A percentile compares a stretch with the other conserved stretches of the same genome.
Evolutionary conservation across 2,797 vertebrate genomes (phyloP).

Genomic region (Smutsia temminckii): DNA sequence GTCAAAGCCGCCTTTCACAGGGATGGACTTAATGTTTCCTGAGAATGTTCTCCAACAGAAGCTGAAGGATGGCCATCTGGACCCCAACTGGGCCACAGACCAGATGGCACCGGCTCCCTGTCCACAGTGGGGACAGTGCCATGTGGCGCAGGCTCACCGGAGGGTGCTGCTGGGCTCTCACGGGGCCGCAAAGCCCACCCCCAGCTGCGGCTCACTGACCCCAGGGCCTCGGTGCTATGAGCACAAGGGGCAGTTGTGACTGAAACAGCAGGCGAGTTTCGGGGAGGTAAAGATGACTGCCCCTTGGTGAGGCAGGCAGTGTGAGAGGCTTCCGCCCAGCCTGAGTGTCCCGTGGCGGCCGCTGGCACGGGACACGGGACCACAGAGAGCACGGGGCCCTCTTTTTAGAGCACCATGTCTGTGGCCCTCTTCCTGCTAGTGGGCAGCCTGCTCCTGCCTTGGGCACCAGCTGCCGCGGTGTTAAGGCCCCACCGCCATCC

Average conservation of each 20-base stretch:
- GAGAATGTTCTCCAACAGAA: neutral
- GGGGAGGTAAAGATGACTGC: neutral
- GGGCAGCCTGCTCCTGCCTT: neutral
- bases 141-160: neutral
- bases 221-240: neutral
- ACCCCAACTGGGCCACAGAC: accelerated
- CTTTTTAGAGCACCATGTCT: neutral
- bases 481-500: neutral
- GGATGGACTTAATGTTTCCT: neutral
- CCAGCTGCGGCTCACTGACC: neutral
- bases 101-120: neutral
- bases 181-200: too few species aligned
- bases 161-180: too few species aligned
- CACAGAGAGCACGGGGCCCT: neutral
- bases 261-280: neutral
- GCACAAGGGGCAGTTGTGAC: neutral
- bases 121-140: neutral
- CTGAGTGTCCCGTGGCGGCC: neutral
- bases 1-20: neutral
- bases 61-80: neutral
- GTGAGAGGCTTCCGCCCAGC: accelerated
- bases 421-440: neutral
- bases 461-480: neutral
- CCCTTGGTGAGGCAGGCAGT: neutral
- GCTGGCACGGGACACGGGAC: neutral